Evolutionary conservation across 2,797 vertebrate species (phyloP).

Genomic region (Geotrypetes seraphini): DNA sequence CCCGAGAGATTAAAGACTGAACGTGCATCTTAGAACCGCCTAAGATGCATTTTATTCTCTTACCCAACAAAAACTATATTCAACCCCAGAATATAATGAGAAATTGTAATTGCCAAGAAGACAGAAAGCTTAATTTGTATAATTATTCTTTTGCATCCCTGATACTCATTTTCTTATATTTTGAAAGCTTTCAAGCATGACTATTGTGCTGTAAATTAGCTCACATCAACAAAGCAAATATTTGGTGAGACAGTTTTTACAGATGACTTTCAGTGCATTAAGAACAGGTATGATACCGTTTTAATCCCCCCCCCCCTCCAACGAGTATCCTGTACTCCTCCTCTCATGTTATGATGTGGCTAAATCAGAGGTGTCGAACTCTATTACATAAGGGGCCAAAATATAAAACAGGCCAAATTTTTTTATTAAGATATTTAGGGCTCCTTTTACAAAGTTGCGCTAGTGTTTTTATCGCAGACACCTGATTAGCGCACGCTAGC

Average conservation of each 20-base stretch:
- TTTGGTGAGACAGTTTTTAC: constrained; percentile 17
- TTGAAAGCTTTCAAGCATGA: constrained; percentile 35
- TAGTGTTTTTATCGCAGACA: too few species aligned
- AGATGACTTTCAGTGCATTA: constrained; percentile 24
- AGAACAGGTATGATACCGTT: constrained; percentile 25
- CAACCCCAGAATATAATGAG: background rate
- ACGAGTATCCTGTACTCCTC: constrained; percentile 28
- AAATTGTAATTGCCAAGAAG: too few species aligned
- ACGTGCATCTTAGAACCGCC: constrained; percentile 14
- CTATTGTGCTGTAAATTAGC: constrained; percentile 30
- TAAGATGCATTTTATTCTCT: background rate
- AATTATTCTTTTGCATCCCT: constrained; percentile 35
- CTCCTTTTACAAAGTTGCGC: too few species aligned
- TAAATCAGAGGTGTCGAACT: too few species aligned
- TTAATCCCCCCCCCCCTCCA: too few species aligned
- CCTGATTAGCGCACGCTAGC: too few species aligned
- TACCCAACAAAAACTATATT: background rate
- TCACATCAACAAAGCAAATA: constrained; percentile 39
- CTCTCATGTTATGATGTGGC: too few species aligned
- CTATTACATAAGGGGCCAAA: too few species aligned
- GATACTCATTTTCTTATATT: constrained; percentile 33
- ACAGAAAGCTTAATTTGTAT: constrained; percentile 13
- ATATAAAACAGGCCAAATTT: too few species aligned
- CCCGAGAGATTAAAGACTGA: constrained; percentile 31
- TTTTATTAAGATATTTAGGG: too few species aligned